Percentiles rank a stretch among this genome's conserved stretches.
Evolutionary conservation across 1,140 invertebrate species (phyloP).

Genomic region (Drosophila biarmipes): DNA sequence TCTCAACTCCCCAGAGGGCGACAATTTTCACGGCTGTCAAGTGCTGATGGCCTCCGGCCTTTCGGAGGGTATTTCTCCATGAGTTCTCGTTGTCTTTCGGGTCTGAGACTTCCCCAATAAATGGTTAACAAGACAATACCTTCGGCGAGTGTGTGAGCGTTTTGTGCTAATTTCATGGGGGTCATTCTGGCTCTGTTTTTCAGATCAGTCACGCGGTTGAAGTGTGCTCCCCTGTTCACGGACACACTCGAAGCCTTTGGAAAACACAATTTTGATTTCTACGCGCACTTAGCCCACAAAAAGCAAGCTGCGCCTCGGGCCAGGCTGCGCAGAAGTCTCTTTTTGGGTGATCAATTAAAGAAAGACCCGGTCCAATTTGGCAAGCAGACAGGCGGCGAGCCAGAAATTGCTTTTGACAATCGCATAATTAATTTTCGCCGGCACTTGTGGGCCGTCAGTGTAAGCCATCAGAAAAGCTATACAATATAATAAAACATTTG

Average conservation of each 20-base stretch:
- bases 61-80: slow-evolving; percentile 13
- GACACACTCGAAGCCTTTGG: slow-evolving; percentile 27
- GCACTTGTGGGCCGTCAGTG: slow-evolving; percentile 23
- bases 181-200: slow-evolving; percentile 19
- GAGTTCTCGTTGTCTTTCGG: slow-evolving; percentile 21
- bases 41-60: slow-evolving; percentile 23
- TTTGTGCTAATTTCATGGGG: slow-evolving; percentile 46
- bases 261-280: slow-evolving; percentile 30
- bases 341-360: slow-evolving; percentile 58
- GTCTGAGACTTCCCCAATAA: slow-evolving; percentile 46
- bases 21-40: slow-evolving; percentile 55
- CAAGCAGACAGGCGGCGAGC: slow-evolving; percentile 12
- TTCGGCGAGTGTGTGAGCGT: slow-evolving; percentile 4
- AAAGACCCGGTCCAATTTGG: slow-evolving; percentile 34
- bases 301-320: slow-evolving; percentile 27
- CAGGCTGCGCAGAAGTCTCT: slow-evolving; percentile 25
- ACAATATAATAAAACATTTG: slow-evolving; percentile 17
- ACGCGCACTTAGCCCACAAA: slow-evolving; percentile 40
- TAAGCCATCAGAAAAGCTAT: slow-evolving; percentile 17
- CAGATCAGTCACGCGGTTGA: slow-evolving; percentile 49
- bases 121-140: slow-evolving; percentile 25
- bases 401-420: slow-evolving; percentile 42
- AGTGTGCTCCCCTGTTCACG: slow-evolving; percentile 29
- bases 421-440: slow-evolving; percentile 42
- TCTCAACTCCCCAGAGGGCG: slow-evolving; percentile 6